phyloP scores from a whole-genome alignment of 2,888 invertebrate species.

The Orchesella flavescens region DNA sequence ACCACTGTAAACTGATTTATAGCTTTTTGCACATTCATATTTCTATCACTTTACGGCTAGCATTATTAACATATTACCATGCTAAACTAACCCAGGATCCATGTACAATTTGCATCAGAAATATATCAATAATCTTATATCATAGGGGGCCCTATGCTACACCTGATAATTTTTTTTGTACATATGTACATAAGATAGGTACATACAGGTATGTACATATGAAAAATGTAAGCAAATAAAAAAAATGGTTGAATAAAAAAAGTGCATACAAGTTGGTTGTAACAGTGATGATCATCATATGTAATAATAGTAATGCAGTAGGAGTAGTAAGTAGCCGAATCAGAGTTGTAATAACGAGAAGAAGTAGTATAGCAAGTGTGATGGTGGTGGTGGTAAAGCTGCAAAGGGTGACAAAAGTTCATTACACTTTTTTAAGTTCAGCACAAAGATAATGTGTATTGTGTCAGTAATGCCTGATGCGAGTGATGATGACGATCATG shows the following conservation, averaged over 20 bases:
- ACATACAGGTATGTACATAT: neutral
- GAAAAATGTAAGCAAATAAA: neutral
- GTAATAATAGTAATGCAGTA: neutral
- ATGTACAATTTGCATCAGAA: neutral
- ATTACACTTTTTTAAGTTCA: slow-evolving; percentile 64
- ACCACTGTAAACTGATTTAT: neutral
- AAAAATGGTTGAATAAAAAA: neutral
- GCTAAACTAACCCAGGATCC: neutral
- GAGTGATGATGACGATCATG: slow-evolving; percentile 8
- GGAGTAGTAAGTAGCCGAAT: slow-evolving; percentile 1
- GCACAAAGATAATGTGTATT: slow-evolving; percentile 55
- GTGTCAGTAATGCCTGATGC: slow-evolving; percentile 44
- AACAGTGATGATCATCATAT: neutral
- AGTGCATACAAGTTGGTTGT: neutral
- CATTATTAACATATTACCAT: neutral
- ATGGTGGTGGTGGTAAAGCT: slow-evolving; percentile 34
- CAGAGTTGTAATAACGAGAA: neutral
- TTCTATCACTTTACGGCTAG: too few species aligned
- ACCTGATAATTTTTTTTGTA: too few species aligned
- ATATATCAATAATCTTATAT: neutral
- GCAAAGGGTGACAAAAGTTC: slow-evolving; percentile 64
- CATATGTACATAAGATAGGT: neutral
- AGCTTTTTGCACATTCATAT: neutral
- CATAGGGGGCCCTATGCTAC: neutral
- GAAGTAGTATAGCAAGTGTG: slow-evolving; percentile 43